Conservation (phyloP, 2,797 vertebrate species). For the Poecilia picta region DNA sequence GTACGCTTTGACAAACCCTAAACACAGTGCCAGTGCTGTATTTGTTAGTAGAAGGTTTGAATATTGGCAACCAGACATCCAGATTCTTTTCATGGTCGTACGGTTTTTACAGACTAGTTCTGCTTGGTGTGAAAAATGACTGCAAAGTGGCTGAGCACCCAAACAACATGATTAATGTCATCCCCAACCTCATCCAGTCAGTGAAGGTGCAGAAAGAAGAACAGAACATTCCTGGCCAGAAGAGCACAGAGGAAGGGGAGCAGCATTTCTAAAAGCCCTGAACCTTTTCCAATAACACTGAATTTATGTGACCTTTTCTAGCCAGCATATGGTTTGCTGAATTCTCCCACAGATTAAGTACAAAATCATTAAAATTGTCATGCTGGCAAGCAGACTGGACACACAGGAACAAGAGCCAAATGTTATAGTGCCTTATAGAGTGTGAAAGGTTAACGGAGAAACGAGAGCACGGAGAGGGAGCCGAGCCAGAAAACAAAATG, state of each 20-base stretch:
- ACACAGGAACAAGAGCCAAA: conserved; percentile 66
- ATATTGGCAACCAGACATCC: background rate
- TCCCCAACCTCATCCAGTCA: conserved; percentile 32
- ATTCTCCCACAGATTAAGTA: conserved; percentile 67
- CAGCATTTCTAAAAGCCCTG: conserved; percentile 73
- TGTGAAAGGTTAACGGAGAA: conserved; percentile 78
- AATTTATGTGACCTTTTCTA: conserved; percentile 79
- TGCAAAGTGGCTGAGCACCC: background rate
- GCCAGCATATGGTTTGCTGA: conserved; percentile 58
- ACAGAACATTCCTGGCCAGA: conserved; percentile 22
- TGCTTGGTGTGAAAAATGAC: conserved; percentile 3
- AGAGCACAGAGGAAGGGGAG: conserved; percentile 39
- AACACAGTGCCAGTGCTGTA: background rate
- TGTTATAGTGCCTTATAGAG: conserved; percentile 69
- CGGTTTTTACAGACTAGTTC: background rate
- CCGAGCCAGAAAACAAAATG: conserved; percentile 30
- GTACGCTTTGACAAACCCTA: background rate
- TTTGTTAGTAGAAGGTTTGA: background rate
- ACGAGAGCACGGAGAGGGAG: conserved; percentile 18
- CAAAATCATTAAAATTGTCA: conserved; percentile 76
- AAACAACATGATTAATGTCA: conserved; percentile 24
- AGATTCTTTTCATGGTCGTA: background rate
- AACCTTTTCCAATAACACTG: conserved; percentile 74
- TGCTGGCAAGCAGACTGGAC: conserved; percentile 52
- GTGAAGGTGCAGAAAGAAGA: conserved; percentile 14